These are phyloP conservation scores for Acrocyrtus sp. DNA, from an alignment of 2,888 invertebrate genomes.

Conservation along the genomic window DNA sequence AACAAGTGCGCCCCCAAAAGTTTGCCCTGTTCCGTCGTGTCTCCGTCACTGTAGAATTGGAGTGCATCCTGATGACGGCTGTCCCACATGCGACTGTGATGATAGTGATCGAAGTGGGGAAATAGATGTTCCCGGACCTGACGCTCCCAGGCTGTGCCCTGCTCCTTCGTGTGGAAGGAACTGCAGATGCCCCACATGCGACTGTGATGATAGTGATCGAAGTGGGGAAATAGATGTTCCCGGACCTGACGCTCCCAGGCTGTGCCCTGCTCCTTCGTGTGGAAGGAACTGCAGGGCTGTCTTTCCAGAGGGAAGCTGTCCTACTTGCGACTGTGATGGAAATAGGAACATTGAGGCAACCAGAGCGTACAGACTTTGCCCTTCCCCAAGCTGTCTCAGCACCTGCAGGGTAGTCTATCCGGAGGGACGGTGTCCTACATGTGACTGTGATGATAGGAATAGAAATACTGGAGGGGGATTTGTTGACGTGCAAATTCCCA, in stretches of 20 bases:
- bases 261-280: not conserved
- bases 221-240: not conserved
- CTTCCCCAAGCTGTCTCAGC: no score
- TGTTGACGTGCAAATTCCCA: constrained; percentile 19
- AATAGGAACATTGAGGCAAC: not conserved
- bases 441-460: not conserved
- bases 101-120: not conserved
- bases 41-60: constrained; percentile 36
- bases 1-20: constrained; percentile 3
- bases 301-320: no score
- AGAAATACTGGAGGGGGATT: no score
- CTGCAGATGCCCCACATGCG: constrained; percentile 56
- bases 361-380: not conserved
- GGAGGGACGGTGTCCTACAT: not conserved
- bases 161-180: constrained; percentile 1
- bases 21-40: constrained; percentile 34
- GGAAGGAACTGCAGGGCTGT: no score
- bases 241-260: not conserved
- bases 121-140: not conserved
- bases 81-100: constrained; percentile 54
- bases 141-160: not conserved
- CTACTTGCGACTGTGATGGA: constrained; percentile 51
- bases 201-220: constrained; percentile 36
- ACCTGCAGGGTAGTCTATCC: not conserved
- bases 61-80: constrained; percentile 48